A percentile compares a stretch with the other conserved stretches of the same genome.
phyloP scores from a whole-genome alignment of 2,797 vertebrate genomes.

The Syndactyla subalaris region DNA sequence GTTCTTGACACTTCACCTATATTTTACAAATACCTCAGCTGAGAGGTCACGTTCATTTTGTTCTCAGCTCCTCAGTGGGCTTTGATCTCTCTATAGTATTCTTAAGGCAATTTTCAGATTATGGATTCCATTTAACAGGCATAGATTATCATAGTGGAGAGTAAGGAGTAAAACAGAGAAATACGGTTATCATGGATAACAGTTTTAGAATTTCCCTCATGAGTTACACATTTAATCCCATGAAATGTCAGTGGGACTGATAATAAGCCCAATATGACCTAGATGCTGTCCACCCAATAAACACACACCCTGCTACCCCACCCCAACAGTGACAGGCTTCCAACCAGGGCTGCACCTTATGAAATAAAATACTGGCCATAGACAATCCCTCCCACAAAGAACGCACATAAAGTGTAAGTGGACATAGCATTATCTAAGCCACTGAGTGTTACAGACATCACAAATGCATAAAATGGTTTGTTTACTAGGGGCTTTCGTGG shows the following conservation, averaged over 20 bases:
- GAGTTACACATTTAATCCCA: background rate
- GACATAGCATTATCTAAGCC: background rate
- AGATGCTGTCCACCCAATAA: background rate
- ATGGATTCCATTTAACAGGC: background rate
- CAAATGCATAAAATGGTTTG: background rate
- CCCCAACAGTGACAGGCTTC: background rate
- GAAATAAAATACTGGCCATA: background rate
- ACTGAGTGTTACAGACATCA: background rate
- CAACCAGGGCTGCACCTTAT: background rate
- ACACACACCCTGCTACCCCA: background rate
- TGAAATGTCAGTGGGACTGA: background rate
- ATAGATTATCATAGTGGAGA: background rate
- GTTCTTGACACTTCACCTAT: slow-evolving; percentile 24
- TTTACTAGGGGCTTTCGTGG: background rate
- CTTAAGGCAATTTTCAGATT: slow-evolving; percentile 8
- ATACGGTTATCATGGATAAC: background rate
- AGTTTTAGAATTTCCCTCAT: background rate
- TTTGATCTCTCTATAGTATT: background rate
- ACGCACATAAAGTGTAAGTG: fast-evolving
- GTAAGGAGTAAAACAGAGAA: background rate
- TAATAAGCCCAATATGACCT: background rate
- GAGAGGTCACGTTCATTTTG: background rate
- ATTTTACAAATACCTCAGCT: slow-evolving; percentile 28
- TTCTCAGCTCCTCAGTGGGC: background rate
- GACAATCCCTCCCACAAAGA: background rate